Evolutionary conservation across 2,797 vertebrate genomes (phyloP).

Genomic region (Decapterus maruadsi): DNA sequence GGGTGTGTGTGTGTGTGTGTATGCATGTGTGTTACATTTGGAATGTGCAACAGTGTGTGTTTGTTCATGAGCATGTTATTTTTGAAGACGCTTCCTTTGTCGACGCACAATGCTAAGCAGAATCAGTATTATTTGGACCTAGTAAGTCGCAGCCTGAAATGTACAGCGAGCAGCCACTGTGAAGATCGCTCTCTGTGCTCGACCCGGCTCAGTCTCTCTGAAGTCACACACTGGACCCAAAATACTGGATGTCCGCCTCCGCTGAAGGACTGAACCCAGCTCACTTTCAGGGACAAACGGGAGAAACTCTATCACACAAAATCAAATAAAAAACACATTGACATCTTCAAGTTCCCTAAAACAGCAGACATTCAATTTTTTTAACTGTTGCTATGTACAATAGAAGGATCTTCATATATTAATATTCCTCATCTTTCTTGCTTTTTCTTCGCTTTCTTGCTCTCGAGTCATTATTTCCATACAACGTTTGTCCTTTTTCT

Average conservation of each 20-base stretch:
- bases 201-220: constrained; percentile 9
- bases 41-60: constrained; percentile 58
- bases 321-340: constrained; percentile 68
- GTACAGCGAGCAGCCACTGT: constrained; percentile 31
- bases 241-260: constrained; percentile 5
- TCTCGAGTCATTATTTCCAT: constrained; percentile 58
- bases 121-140: constrained; percentile 5
- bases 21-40: constrained; percentile 21
- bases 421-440: constrained; percentile 70
- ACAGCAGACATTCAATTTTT: constrained; percentile 79
- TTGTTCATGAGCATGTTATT: constrained; percentile 26
- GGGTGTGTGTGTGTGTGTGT: constrained; percentile 35
- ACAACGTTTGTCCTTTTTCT: constrained; percentile 69
- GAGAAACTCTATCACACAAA: constrained; percentile 74
- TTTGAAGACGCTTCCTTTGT: constrained; percentile 14
- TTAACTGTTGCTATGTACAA: constrained; percentile 83
- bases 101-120: constrained; percentile 7
- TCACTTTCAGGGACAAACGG: constrained; percentile 55
- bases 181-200: constrained; percentile 43
- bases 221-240: constrained; percentile 30
- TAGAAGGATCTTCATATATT: constrained; percentile 87
- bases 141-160: not conserved
- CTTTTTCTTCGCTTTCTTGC: constrained; percentile 25
- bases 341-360: constrained; percentile 75
- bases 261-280: constrained; percentile 25